Conservation (phyloP, 2,888 invertebrate genomes). For the Ophonus ardosiacus region DNA sequence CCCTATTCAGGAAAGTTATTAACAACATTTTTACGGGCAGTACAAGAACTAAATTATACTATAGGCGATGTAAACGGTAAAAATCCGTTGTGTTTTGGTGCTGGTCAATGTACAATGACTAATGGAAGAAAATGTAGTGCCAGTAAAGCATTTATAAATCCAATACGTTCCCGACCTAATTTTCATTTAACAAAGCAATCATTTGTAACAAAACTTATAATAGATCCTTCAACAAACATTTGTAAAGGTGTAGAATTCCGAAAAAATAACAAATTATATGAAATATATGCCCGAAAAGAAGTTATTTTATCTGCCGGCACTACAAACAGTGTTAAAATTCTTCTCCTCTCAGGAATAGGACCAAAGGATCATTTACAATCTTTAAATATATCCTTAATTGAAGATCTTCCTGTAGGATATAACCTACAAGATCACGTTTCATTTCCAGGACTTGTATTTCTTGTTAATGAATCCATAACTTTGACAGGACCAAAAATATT, state of each 20-base stretch:
- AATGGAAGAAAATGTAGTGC: constrained; percentile 88
- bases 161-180: constrained; percentile 81
- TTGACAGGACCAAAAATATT: constrained; percentile 80
- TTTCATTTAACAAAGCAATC: constrained; percentile 84
- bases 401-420: constrained; percentile 86
- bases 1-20: constrained; percentile 82
- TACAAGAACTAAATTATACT: constrained; percentile 83
- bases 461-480: constrained; percentile 83
- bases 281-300: constrained; percentile 82
- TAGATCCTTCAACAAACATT: constrained; percentile 80
- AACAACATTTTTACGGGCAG: constrained; percentile 82
- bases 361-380: constrained; percentile 80
- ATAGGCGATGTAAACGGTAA: constrained; percentile 86
- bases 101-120: constrained; percentile 84
- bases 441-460: constrained; percentile 84
- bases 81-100: constrained; percentile 82
- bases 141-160: constrained; percentile 87
- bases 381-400: constrained; percentile 80
- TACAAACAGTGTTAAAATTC: constrained; percentile 89
- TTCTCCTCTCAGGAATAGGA: constrained; percentile 92
- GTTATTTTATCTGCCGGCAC: constrained; percentile 89
- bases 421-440: constrained; percentile 91
- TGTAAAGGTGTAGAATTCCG: constrained; percentile 84
- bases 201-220: constrained; percentile 82
- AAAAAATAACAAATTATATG: constrained; percentile 79